Evolutionary conservation across 2,797 vertebrate genomes (phyloP), one percentile per base, ranked within the genome.

Genomic region (Sylvia borin): DNA sequence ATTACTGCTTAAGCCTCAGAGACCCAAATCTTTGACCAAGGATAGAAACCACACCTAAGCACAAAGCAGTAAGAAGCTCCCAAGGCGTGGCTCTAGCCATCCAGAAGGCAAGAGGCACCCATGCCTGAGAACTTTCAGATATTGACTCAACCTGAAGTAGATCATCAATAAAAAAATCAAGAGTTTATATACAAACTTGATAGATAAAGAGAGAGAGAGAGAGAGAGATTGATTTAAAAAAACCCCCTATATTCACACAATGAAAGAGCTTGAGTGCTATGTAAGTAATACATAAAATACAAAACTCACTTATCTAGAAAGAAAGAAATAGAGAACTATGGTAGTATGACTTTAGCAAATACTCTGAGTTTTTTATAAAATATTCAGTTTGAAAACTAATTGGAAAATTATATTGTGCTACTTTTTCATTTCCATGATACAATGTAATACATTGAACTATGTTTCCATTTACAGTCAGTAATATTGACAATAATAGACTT

Each of bases 351-450:
- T 71, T 60, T 11, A 61, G 36, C 9, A 94, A 93, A 73, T 25
- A 43, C 7, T 34, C 12, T 0, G 11, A 0, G 1, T 8, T 58
- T 64, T 80, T 60, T 1, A n/a, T 9, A 70, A 70, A 85, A 73
- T 40, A 51, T 4, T 70, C 19, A 18, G 7, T 36, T 74, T 58
- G 72, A 64, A 85, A 90, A 77, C 17, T 22, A 74, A 61, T 16
- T 55, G 18, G 9, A 64, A 88, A 78, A 62, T 13, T 0, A 47
- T 48, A 45, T 11, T 48, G 13, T 34, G 17, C 16, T 70, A 54
- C 26, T 3, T 0, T 65, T 91, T 88, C 1, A 38, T n/a, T 82
- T 77, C 16, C n/a, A 9, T 26, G 17, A 88, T 29, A 40, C 42
- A 72, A 27, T 67, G 57, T 26, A 93, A 90, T 21, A 43, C 14